phyloP scores from a whole-genome alignment of 2,797 vertebrate species.

The Hemibagrus guttatus region DNA sequence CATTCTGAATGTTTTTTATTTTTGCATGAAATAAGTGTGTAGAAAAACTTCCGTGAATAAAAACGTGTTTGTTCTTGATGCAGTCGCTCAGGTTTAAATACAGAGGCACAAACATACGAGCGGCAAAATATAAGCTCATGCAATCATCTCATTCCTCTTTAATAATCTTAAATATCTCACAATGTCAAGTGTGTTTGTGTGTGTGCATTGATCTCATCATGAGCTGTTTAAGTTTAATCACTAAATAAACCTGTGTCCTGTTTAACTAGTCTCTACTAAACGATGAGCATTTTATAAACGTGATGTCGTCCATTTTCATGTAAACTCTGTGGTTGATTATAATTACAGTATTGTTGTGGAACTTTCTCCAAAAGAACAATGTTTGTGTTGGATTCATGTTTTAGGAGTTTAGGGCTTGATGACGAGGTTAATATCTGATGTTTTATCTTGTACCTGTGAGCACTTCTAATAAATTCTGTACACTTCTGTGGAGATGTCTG shows the following conservation, averaged over 20 bases:
- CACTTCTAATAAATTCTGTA: neutral
- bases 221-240: neutral
- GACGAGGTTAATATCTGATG: neutral
- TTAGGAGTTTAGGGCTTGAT: neutral
- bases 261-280: too few species aligned
- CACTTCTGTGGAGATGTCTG: neutral
- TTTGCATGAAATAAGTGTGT: neutral
- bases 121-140: neutral
- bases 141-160: neutral
- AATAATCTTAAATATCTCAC: neutral
- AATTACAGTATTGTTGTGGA: neutral
- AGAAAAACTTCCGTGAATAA: neutral
- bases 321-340: neutral
- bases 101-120: neutral
- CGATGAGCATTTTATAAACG: neutral
- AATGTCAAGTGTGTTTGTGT: too few species aligned
- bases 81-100: neutral
- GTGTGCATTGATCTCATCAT: neutral
- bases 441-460: constrained; percentile 10
- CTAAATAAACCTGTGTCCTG: neutral
- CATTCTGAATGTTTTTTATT: neutral
- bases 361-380: neutral
- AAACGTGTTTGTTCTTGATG: neutral
- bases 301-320: neutral
- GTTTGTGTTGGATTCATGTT: neutral